A percentile compares a stretch with the other conserved stretches of the same genome.
These are phyloP conservation scores for Morpho achilles DNA, from an alignment of 2,888 invertebrate genomes.

Conservation along the genomic window DNA sequence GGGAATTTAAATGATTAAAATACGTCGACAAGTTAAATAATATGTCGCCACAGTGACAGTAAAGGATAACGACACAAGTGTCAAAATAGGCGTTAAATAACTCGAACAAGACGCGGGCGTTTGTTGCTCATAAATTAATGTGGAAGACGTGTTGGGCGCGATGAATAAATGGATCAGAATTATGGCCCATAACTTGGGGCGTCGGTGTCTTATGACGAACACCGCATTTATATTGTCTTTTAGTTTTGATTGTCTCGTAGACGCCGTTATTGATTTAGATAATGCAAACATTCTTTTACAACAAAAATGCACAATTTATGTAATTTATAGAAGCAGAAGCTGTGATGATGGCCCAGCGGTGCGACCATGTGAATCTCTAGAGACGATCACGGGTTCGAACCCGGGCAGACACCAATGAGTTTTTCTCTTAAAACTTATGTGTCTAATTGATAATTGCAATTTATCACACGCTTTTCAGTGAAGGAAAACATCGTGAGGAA, in stretches of 20 bases:
- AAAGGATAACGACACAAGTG: conserved; percentile 62
- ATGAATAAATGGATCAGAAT: conserved; percentile 73
- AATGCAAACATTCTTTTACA: too few relatives aligned
- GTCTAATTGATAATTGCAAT: too few relatives aligned
- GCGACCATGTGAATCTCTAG: background rate
- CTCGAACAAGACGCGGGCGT: conserved; percentile 65
- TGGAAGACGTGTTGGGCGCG: conserved; percentile 53
- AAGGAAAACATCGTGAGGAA: too few relatives aligned
- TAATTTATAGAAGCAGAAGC: too few relatives aligned
- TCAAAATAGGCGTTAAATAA: conserved; percentile 72
- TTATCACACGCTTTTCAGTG: background rate
- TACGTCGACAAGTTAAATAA: conserved; percentile 39
- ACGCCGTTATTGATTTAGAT: conserved; percentile 16
- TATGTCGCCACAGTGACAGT: conserved; percentile 58
- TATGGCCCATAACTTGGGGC: conserved; percentile 66
- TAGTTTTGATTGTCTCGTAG: conserved; percentile 29
- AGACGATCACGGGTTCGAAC: background rate
- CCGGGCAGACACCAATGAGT: background rate
- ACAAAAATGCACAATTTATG: too few relatives aligned
- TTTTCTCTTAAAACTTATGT: background rate
- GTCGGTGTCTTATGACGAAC: conserved; percentile 50
- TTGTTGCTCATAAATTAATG: conserved; percentile 74
- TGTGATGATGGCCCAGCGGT: background rate
- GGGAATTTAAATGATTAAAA: too few relatives aligned
- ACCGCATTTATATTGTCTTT: conserved; percentile 50